A percentile compares a stretch with the other conserved stretches of the same genome.
phyloP scores from a whole-genome alignment of 2,888 invertebrate species.

The Macrosiphum euphorbiae region DNA sequence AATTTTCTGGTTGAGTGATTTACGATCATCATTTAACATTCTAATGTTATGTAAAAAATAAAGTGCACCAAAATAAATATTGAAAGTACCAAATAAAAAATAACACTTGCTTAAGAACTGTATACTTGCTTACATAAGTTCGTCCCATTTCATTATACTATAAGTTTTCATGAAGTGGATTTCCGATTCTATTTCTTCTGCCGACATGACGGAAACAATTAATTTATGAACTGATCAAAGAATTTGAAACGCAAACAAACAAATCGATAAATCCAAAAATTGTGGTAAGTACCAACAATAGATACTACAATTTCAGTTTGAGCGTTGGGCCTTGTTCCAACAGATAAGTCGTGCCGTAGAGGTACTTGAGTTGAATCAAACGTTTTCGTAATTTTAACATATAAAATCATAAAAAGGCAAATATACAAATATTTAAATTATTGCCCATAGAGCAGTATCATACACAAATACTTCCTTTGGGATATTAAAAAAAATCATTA shows the following conservation, averaged over 20 bases:
- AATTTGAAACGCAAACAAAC: too few relatives aligned
- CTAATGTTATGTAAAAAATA: background rate
- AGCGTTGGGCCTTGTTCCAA: too few relatives aligned
- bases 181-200: conserved; percentile 29
- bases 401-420: too few relatives aligned
- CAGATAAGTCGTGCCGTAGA: too few relatives aligned
- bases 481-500: background rate
- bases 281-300: too few relatives aligned
- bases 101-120: background rate
- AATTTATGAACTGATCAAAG: background rate
- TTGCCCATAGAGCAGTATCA: too few relatives aligned
- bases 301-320: too few relatives aligned
- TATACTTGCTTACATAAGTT: conserved; percentile 29
- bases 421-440: too few relatives aligned
- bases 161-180: conserved; percentile 54
- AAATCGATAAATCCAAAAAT: too few relatives aligned
- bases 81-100: background rate
- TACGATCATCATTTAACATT: conserved; percentile 35
- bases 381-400: too few relatives aligned
- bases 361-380: too few relatives aligned
- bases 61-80: background rate
- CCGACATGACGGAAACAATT: conserved; percentile 1
- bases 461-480: too few relatives aligned
- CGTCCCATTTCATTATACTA: conserved; percentile 49
- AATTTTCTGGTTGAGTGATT: conserved; percentile 15